Evolutionary conservation across 2,113 vertebrate species (phyloP), one percentile per base, ranked within the genome.

Genomic region (Motacilla tschutschensis): DNA sequence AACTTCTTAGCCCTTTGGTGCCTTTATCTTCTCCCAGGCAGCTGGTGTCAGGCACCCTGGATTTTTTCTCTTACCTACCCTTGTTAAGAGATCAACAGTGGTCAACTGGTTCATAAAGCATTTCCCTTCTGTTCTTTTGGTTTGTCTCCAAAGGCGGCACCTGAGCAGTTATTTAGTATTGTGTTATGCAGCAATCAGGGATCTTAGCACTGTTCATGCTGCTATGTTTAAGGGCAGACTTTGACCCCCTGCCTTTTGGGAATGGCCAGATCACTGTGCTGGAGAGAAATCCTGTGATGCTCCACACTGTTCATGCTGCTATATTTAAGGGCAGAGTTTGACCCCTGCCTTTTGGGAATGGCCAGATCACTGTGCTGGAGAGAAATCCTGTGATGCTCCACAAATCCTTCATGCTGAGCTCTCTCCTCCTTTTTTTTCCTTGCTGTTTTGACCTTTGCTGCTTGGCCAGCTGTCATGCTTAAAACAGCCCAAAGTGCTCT

Each of bases 391-490:
- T 65, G 62, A 73, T 77, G 60, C 55, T 62, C 55, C 11, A 24
- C 2, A 8, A 84, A 88, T 84, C 80, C 85, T 83, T 91, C 85
- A n/a, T 62, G 44, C 89, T 83, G 83, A 88, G 62, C 17, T 81
- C 53, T 76, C 48, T 72, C 48, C 55, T 93, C 35, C 28, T 29
- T 66, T 41, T 81, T 81, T 78, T 81, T 38, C 31, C 28, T 73
- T 51, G 38, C 35, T 74, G 12, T 66, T 29, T 66, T 92, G 75
- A 89, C 80, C 90, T 89, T 82, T 93, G 71, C 65, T 83, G 48
- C 78, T 86, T 24, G 10, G 29, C 60, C 78, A 91, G 85, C 91
- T 93, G 88, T 85, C 63, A 25, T 26, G 71, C 50, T 77, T 88
- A 35, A 75, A 93, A 66, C 64, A 84, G 62, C 70, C 91, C 83